Conservation (phyloP, 1,140 invertebrate species). For the Drosophila carrolli region DNA sequence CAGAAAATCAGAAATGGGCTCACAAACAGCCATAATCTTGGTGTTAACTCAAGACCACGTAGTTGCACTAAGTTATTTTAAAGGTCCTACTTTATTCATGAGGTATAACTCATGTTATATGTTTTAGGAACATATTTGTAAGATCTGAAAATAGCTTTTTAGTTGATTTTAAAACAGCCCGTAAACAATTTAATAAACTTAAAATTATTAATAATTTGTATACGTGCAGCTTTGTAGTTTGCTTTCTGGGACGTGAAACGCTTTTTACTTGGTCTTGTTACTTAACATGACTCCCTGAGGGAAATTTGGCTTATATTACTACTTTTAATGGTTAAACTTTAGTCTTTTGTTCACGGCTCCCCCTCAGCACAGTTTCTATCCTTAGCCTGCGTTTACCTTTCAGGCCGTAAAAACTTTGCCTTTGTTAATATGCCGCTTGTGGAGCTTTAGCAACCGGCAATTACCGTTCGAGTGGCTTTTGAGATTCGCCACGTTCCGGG, state of each 20-base stretch:
- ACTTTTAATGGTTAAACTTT: constrained; percentile 82
- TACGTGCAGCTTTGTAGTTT: constrained; percentile 24
- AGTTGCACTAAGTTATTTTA: too few species aligned
- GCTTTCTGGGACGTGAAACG: constrained; percentile 19
- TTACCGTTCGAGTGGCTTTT: constrained; percentile 77
- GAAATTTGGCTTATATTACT: constrained; percentile 94
- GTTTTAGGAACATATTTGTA: too few species aligned
- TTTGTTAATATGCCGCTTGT: constrained; percentile 71
- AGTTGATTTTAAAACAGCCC: too few species aligned
- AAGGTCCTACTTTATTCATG: too few species aligned
- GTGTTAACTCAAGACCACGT: too few species aligned
- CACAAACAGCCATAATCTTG: too few species aligned
- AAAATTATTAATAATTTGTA: constrained; percentile 1
- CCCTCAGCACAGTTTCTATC: not conserved
- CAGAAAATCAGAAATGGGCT: not conserved
- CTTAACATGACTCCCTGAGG: constrained; percentile 84
- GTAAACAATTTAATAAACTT: too few species aligned
- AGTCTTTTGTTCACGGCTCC: constrained; percentile 21
- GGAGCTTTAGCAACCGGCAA: constrained; percentile 73
- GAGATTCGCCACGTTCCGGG: constrained; percentile 51
- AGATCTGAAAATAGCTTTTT: too few species aligned
- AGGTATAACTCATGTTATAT: too few species aligned
- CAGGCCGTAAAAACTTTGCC: constrained; percentile 65
- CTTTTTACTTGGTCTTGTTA: constrained; percentile 28
- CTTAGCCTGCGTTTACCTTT: not conserved